Conservation (phyloP, 2,888 invertebrate species). For the Gymnoscelis rufifasciata region DNA sequence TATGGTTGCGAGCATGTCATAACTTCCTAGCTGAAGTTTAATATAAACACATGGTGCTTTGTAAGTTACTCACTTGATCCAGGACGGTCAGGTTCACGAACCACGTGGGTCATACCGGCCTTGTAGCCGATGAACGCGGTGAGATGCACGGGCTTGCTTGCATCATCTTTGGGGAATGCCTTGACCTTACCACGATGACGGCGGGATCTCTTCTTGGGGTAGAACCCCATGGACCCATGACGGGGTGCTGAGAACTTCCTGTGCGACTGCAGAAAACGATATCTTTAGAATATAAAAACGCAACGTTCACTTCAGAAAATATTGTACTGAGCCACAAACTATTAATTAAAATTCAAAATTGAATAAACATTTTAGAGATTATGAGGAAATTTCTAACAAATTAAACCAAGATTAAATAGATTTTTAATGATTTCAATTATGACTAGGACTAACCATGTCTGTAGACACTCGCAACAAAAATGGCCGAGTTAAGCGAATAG, state of each 20-base stretch:
- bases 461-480: slow-evolving; percentile 66
- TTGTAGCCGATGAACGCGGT: slow-evolving; percentile 99
- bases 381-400: neutral
- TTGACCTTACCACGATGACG: slow-evolving; percentile 99
- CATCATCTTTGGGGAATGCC: slow-evolving; percentile 99
- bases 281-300: neutral
- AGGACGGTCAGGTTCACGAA: slow-evolving; percentile 98
- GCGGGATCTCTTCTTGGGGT: slow-evolving; percentile 97
- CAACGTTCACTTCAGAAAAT: too few relatives aligned
- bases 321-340: too few relatives aligned
- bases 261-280: slow-evolving; percentile 87
- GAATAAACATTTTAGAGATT: too few relatives aligned
- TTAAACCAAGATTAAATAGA: slow-evolving; percentile 19
- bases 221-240: slow-evolving; percentile 99
- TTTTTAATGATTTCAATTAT: slow-evolving; percentile 18
- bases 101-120: slow-evolving; percentile 99
- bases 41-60: too few relatives aligned
- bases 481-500: slow-evolving; percentile 48
- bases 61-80: slow-evolving; percentile 98
- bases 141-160: slow-evolving; percentile 96
- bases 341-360: too few relatives aligned
- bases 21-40: too few relatives aligned
- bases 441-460: slow-evolving; percentile 58
- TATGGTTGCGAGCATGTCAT: too few relatives aligned
- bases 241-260: slow-evolving; percentile 99